Conservation (phyloP, 2,797 vertebrate genomes). For the Clarias fuscus region DNA sequence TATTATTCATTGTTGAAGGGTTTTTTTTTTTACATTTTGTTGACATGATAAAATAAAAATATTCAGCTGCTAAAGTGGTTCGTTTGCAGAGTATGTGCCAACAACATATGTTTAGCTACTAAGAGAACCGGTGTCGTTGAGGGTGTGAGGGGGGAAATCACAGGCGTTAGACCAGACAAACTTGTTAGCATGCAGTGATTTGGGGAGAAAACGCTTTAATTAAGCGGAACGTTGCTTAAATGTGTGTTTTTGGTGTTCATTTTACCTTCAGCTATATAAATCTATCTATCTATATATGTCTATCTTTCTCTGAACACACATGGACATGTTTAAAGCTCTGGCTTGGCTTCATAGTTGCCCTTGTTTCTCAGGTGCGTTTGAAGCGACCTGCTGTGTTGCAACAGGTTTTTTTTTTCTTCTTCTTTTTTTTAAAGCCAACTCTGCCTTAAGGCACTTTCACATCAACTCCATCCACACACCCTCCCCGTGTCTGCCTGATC, state of each 20-base stretch:
- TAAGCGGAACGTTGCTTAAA: background rate
- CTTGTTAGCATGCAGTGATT: background rate
- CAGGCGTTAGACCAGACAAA: background rate
- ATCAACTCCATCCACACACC: conserved; percentile 64
- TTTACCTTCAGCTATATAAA: no score
- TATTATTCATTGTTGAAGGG: no score
- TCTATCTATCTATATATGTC: background rate
- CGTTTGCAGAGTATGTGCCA: no score
- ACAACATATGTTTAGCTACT: background rate
- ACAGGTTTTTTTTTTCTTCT: conserved; percentile 60
- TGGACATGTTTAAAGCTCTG: background rate
- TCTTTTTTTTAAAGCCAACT: conserved; percentile 59
- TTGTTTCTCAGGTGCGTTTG: conserved; percentile 40
- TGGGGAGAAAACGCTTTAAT: background rate
- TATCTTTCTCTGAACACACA: conserved; percentile 14
- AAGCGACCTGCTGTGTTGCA: conserved; percentile 66
- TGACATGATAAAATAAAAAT: background rate
- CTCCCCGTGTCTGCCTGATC: conserved; percentile 17
- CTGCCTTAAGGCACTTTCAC: conserved; percentile 63
- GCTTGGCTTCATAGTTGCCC: conserved; percentile 1
- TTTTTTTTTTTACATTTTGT: background rate
- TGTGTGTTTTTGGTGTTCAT: background rate
- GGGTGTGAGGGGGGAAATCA: background rate
- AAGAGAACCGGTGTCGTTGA: background rate
- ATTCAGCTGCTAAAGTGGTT: no score